Conservation (phyloP, 2,797 vertebrate species). For the Momotus momota region DNA sequence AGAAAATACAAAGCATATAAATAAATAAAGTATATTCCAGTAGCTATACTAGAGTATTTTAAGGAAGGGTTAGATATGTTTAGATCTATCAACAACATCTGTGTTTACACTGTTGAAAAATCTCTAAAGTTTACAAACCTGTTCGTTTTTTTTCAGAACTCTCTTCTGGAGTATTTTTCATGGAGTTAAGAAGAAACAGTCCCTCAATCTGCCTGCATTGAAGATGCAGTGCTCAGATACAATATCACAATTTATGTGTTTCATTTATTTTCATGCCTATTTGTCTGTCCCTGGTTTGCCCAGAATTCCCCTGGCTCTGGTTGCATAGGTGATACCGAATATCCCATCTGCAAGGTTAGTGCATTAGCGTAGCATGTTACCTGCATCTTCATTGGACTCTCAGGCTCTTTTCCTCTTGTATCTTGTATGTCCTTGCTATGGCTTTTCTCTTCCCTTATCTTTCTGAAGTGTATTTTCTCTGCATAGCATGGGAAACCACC, state of each 20-base stretch:
- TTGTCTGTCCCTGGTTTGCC: neutral
- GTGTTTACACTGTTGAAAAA: neutral
- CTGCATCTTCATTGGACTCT: neutral
- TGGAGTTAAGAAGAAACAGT: neutral
- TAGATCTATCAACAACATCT: neutral
- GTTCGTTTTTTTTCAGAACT: neutral
- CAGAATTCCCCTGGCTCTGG: neutral
- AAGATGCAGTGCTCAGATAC: neutral
- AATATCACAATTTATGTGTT: neutral
- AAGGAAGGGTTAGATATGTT: neutral
- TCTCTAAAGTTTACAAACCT: neutral
- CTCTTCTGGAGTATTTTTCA: neutral
- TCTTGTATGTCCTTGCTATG: neutral
- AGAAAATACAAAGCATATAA: neutral
- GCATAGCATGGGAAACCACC: neutral
- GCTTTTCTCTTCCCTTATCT: neutral
- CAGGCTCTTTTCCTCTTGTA: neutral
- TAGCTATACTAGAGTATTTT: neutral
- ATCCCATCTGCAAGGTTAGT: neutral
- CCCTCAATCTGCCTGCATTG: neutral
- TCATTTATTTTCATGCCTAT: neutral
- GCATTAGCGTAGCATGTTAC: neutral
- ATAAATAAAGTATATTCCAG: neutral
- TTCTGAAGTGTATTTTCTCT: neutral
- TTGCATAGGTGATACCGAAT: neutral